Percentiles rank a stretch among this genome's conserved stretches.
These are phyloP conservation scores for Psephotus haematonotus DNA, from an alignment of 2,113 vertebrate genomes.

Conservation along the genomic window DNA sequence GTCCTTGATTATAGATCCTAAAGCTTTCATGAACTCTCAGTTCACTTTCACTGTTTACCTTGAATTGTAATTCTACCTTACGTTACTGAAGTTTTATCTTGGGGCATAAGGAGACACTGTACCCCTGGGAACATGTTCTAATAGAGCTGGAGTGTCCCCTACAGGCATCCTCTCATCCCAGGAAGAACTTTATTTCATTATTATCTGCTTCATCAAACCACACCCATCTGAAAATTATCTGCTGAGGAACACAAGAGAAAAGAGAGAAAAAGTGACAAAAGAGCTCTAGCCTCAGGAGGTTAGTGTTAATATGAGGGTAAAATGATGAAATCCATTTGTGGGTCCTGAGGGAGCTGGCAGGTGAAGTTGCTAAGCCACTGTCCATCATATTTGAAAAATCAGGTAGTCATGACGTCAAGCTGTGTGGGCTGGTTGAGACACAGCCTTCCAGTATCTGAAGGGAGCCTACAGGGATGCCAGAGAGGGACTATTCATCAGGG, in stretches of 20 bases:
- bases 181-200: background rate
- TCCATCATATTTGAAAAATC: background rate
- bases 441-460: background rate
- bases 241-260: background rate
- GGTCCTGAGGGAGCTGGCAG: background rate
- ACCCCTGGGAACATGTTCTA: background rate
- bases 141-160: background rate
- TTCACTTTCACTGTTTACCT: background rate
- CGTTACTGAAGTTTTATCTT: background rate
- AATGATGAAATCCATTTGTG: background rate
- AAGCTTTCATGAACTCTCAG: background rate
- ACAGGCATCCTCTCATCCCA: background rate
- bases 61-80: background rate
- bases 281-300: background rate
- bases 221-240: background rate
- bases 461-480: background rate
- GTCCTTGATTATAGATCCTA: background rate
- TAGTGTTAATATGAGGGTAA: background rate
- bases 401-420: background rate
- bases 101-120: background rate
- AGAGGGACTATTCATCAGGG: background rate
- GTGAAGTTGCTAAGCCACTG: background rate
- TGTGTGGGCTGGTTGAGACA: background rate
- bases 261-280: background rate
- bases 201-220: background rate